Base-by-base conservation (phyloP, 1,140 invertebrate genomes). In the Diachasmimorpha longicaudata region DNA sequence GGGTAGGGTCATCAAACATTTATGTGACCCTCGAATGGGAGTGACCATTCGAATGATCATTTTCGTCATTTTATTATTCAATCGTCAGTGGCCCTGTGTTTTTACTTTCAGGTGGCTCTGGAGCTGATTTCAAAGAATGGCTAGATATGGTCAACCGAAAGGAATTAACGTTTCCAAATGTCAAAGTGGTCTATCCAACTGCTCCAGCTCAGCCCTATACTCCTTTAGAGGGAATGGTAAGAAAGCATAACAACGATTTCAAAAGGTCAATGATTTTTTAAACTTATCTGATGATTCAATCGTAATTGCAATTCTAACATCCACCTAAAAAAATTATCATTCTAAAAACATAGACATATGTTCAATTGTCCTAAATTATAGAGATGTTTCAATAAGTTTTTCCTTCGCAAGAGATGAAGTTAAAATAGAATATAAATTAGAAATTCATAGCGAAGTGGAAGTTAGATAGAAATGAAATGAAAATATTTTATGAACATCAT, bases 131-230 rank as follows among this genome's bases (percentile, higher is more conserved):
- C 63, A 87, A 91, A 77, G 88, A 92, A 78, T 94, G 93, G 93
- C 82, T 95, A 9, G 86, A 91, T 77, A 89, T 92, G 74, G 74
- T 93, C 11, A 86, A 93, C 52, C 87, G 90, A 14, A 85, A 88
- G 70, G 90, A 92, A 78, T 89, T 94, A 77, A 85, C 87, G 21
- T 93, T 93, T 85, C 90, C 92, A 3, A 93, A 95, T 79, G 91
- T 94, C 55, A 93, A 92, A 85, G 86, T 95, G 42, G 78, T 94
- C 44, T 95, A 92, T 84, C 94, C 93, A 9, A 93, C 92, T 23
- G 94, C 94, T 11, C 93, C 94, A 1, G 77, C 90, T 21, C 91
- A 92, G 79, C 90, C 91, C 2, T 95, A 94, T 76, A 93, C 92
- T 19, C 91, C 93, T 23, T 80, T 90, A 11, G 87, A 89, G 75